Percentiles rank a stretch among this genome's conserved stretches.
Evolutionary conservation across 2,113 vertebrate genomes (phyloP).

Genomic region (Hippocampus zosterae): DNA sequence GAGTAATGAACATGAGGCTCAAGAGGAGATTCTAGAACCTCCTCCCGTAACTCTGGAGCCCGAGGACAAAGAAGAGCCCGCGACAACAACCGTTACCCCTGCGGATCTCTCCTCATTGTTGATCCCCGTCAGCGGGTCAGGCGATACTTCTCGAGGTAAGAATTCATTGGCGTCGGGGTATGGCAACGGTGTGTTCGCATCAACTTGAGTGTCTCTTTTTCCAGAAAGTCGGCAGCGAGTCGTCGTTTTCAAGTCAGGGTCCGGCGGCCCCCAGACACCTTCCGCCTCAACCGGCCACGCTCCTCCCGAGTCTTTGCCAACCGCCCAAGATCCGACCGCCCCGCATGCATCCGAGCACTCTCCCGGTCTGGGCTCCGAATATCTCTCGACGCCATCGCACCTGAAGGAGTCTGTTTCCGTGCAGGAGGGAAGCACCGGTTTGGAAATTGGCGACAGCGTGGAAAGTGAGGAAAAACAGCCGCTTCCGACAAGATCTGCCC

Average conservation of each 20-base stretch:
- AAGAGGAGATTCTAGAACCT: constrained; percentile 19
- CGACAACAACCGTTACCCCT: constrained; percentile 17
- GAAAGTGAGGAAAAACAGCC: constrained; percentile 30
- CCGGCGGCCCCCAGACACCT: constrained; percentile 14
- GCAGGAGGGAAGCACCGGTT: constrained; percentile 53
- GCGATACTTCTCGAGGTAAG: constrained; percentile 58
- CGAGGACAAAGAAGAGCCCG: constrained; percentile 14
- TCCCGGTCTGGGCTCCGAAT: constrained; percentile 14
- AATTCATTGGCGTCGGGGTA: not conserved
- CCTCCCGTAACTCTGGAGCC: constrained; percentile 20
- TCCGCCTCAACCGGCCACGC: constrained; percentile 13
- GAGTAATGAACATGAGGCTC: constrained; percentile 15
- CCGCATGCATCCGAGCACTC: constrained; percentile 10
- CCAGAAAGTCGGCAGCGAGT: constrained; percentile 38
- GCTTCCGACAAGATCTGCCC: constrained; percentile 19
- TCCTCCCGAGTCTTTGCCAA: constrained; percentile 16
- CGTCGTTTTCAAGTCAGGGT: constrained; percentile 12
- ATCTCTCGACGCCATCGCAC: constrained; percentile 27
- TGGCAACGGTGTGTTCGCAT: not conserved
- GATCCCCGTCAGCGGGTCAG: constrained; percentile 50
- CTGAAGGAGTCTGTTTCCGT: constrained; percentile 35
- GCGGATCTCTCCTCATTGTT: constrained; percentile 17
- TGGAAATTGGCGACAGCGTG: constrained; percentile 44
- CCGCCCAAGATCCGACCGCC: constrained; percentile 6
- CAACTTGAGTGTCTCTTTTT: constrained; percentile 25